A percentile compares a stretch with the other conserved stretches of the same genome.
Evolutionary conservation across 1,140 invertebrate species (phyloP).

Genomic region (Habropoda laboriosa): DNA sequence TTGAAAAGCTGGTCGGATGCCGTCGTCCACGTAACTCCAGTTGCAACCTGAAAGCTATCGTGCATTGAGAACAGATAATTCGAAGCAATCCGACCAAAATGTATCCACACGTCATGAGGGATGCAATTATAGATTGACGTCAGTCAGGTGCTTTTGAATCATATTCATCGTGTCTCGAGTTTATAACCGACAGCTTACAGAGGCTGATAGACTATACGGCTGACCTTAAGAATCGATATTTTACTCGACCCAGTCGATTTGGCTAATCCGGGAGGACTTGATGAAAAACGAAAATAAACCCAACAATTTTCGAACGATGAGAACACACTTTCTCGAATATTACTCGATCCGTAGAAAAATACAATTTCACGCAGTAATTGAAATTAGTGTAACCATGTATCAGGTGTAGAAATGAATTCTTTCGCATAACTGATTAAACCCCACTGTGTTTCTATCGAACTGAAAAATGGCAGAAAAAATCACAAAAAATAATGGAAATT

Average conservation of each 20-base stretch:
- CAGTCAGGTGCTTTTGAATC: constrained; percentile 55
- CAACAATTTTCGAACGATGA: too few species aligned
- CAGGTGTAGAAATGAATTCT: too few species aligned
- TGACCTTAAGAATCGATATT: background rate
- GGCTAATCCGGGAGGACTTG: too few species aligned
- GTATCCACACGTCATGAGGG: constrained; percentile 62
- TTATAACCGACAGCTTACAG: constrained; percentile 44
- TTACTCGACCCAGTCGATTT: background rate
- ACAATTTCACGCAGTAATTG: too few species aligned
- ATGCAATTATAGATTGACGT: constrained; percentile 64
- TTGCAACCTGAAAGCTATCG: constrained; percentile 34
- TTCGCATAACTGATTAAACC: too few species aligned
- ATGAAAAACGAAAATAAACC: too few species aligned
- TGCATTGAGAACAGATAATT: constrained; percentile 59
- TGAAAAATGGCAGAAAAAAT: too few species aligned
- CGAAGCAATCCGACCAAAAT: constrained; percentile 56
- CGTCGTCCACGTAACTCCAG: background rate
- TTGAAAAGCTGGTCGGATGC: background rate
- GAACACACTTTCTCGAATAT: too few species aligned
- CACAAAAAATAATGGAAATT: too few species aligned
- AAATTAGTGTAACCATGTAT: too few species aligned
- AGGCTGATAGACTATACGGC: background rate
- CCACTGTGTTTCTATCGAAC: too few species aligned
- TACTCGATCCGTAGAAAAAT: too few species aligned
- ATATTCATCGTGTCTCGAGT: constrained; percentile 46